Evolutionary conservation across 2,113 vertebrate genomes (phyloP).

Genomic region (Ranitomeya imitator): DNA sequence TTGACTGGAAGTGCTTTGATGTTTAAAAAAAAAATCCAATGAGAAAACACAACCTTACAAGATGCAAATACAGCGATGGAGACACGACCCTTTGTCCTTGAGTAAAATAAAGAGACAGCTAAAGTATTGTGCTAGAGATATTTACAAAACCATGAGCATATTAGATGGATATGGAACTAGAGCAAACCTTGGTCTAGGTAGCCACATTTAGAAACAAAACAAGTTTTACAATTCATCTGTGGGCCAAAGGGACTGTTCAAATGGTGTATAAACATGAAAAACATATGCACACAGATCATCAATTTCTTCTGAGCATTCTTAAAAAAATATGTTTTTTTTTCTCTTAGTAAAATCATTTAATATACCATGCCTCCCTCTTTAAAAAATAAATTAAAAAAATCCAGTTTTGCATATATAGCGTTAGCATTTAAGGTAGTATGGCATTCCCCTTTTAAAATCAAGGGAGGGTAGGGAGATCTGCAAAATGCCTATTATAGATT

Average conservation of each 20-base stretch:
- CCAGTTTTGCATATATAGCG: constrained; percentile 97
- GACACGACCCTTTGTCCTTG: constrained; percentile 61
- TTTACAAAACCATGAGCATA: constrained; percentile 67
- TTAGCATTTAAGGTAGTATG: constrained; percentile 99
- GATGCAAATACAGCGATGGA: constrained; percentile 10
- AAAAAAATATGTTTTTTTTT: constrained; percentile 88
- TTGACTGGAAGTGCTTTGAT: neutral
- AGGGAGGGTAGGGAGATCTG: constrained; percentile 86
- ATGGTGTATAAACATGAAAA: constrained; percentile 86
- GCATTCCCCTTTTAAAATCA: constrained; percentile 89
- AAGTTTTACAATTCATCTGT: constrained; percentile 78
- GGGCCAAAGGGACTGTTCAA: constrained; percentile 80
- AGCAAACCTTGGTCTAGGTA: constrained; percentile 77
- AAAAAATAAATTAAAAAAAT: constrained; percentile 88
- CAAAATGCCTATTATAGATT: constrained; percentile 81
- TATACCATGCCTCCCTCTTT: constrained; percentile 89
- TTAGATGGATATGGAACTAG: constrained; percentile 76
- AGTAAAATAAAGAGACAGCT: constrained; percentile 72
- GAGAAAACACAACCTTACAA: constrained; percentile 34
- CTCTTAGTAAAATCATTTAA: constrained; percentile 88
- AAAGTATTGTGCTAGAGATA: constrained; percentile 69
- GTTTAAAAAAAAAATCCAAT: neutral
- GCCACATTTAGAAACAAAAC: constrained; percentile 77
- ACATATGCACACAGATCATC: constrained; percentile 85
- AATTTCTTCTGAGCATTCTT: constrained; percentile 84